Percentiles rank a stretch among this genome's conserved stretches.
Conservation (phyloP, 2,113 vertebrate genomes). For the Pelecanus crispus region DNA sequence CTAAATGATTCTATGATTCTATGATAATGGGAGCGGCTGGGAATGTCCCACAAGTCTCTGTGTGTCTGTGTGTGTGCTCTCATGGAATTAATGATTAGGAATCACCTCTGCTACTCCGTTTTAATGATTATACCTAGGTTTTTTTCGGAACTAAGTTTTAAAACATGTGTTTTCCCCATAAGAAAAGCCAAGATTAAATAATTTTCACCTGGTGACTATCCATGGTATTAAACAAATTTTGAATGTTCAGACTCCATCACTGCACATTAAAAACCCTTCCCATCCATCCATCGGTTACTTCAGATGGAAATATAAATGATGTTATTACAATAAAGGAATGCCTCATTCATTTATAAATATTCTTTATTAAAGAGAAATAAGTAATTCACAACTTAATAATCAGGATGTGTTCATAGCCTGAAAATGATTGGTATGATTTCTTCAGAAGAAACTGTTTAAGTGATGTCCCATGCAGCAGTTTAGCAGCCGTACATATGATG, state of each 20-base stretch:
- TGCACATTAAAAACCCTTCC: not conserved
- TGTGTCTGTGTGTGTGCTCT: not conserved
- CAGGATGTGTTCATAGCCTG: not conserved
- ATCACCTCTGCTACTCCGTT: not conserved
- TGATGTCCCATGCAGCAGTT: slow-evolving; percentile 89
- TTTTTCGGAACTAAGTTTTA: not conserved
- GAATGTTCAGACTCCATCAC: not conserved
- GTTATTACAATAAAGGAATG: slow-evolving; percentile 10
- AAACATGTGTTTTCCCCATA: not conserved
- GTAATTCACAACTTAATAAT: slow-evolving; percentile 22
- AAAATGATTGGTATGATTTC: slow-evolving; percentile 1
- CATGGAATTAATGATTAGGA: not conserved
- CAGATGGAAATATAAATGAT: not conserved
- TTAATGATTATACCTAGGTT: not conserved
- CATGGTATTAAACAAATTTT: not conserved
- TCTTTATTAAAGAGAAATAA: slow-evolving; percentile 45
- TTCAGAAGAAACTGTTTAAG: slow-evolving; percentile 49
- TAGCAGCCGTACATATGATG: slow-evolving; percentile 97
- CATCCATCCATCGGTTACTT: not conserved
- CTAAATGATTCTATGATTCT: too few relatives aligned
- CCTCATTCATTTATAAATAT: not conserved
- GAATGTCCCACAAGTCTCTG: not conserved
- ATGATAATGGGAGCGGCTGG: not conserved
- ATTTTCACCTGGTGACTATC: not conserved
- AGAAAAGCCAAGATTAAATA: not conserved